A percentile compares a stretch with the other conserved stretches of the same genome.
Conservation (phyloP, 1,140 invertebrate species). For the Himalopsyche phryganea region DNA sequence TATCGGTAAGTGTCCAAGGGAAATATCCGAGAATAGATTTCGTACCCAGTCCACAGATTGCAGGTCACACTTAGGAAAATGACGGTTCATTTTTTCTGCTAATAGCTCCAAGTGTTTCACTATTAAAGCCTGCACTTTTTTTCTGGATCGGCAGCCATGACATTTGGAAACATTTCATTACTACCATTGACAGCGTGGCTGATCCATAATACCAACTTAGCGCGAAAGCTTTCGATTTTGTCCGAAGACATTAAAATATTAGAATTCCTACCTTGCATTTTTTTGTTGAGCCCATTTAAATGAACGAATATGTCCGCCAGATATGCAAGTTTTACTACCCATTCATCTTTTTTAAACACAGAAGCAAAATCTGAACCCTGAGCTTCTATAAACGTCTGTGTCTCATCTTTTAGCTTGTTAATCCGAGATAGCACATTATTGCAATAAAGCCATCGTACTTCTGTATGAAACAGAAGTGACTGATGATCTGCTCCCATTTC, state of each 20-base stretch:
- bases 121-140: too few species aligned
- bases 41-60: too few species aligned
- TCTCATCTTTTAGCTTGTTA: constrained; percentile 5
- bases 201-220: not conserved
- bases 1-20: not conserved
- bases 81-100: too few species aligned
- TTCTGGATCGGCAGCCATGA: too few species aligned
- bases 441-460: constrained; percentile 31
- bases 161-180: too few species aligned
- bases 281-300: constrained; percentile 12
- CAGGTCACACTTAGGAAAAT: not conserved
- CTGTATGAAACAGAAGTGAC: constrained; percentile 13
- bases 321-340: constrained; percentile 4
- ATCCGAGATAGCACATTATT: constrained; percentile 5
- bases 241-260: constrained; percentile 11
- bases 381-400: constrained; percentile 4
- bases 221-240: constrained; percentile 8
- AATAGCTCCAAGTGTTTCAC: too few species aligned
- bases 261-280: constrained; percentile 14
- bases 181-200: constrained; percentile 8
- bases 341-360: constrained; percentile 9
- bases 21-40: too few species aligned
- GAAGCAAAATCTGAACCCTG: constrained; percentile 6
- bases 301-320: constrained; percentile 5
- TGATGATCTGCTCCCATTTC: constrained; percentile 16